Conservation (phyloP, 1,140 invertebrate species). For the Sycophila sp. region DNA sequence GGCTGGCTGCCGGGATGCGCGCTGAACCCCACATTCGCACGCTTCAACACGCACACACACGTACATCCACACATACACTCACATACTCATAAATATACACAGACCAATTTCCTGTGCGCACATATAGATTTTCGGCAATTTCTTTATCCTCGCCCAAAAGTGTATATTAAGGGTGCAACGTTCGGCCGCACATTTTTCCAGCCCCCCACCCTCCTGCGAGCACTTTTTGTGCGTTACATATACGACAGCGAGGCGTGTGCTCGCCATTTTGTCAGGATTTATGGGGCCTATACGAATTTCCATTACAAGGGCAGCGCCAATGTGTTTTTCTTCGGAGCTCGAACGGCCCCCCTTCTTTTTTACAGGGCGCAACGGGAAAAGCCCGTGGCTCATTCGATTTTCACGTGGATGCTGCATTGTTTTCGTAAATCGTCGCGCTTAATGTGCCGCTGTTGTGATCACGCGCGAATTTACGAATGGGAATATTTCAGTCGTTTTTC, state of each 20-base stretch:
- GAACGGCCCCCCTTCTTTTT: not conserved
- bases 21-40: not conserved
- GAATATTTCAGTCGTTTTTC: not conserved
- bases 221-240: not conserved
- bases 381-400: not conserved
- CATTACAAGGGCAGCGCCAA: not conserved
- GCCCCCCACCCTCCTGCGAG: not conserved
- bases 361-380: not conserved
- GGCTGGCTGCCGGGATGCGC: not conserved
- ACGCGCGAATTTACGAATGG: not conserved
- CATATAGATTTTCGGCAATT: not conserved
- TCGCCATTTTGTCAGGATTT: conserved; percentile 6
- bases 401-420: not conserved
- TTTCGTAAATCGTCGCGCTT: not conserved
- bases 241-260: not conserved
- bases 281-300: not conserved
- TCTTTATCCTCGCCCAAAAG: not conserved
- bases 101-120: too few species aligned
- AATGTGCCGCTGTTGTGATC: not conserved
- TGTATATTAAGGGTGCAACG: not conserved
- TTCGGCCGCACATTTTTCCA: not conserved
- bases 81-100: not conserved
- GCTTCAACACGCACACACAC: not conserved
- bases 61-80: not conserved
- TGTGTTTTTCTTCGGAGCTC: not conserved